Evolutionary conservation across 2,888 invertebrate genomes (phyloP).

Genomic region (Mactromeris polynyma): DNA sequence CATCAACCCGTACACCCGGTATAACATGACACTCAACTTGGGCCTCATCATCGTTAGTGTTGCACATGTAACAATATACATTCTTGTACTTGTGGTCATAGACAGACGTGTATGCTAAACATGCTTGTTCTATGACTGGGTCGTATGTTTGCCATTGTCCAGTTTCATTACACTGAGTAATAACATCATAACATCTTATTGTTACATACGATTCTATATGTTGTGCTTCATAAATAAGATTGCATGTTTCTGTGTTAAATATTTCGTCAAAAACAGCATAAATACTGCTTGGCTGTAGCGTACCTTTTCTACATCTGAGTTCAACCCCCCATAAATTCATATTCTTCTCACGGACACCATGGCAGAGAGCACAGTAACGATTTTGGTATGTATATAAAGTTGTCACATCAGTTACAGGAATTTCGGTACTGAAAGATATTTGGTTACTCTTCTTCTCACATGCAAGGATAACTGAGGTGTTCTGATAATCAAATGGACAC

Average conservation of each 20-base stretch:
- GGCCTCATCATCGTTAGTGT: not conserved
- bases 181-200: not conserved
- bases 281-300: not conserved
- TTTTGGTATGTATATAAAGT: conserved; percentile 18
- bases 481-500: not conserved
- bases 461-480: not conserved
- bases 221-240: not conserved
- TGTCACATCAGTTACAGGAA: conserved; percentile 27
- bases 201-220: not conserved
- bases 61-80: conserved; percentile 49
- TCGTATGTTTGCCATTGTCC: conserved; percentile 51
- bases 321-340: conserved; percentile 4
- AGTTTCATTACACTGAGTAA: conserved; percentile 40
- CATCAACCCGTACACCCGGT: not conserved
- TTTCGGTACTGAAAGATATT: not conserved
- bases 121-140: conserved; percentile 40
- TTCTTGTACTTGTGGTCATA: conserved; percentile 42
- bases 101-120: conserved; percentile 35
- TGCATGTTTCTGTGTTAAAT: conserved; percentile 14
- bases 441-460: not conserved
- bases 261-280: conserved; percentile 10
- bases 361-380: conserved; percentile 26
- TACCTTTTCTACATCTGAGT: not conserved
- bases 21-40: not conserved
- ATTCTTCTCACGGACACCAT: not conserved